Conservation (phyloP, 2,113 vertebrate species). For the Podiceps cristatus region DNA sequence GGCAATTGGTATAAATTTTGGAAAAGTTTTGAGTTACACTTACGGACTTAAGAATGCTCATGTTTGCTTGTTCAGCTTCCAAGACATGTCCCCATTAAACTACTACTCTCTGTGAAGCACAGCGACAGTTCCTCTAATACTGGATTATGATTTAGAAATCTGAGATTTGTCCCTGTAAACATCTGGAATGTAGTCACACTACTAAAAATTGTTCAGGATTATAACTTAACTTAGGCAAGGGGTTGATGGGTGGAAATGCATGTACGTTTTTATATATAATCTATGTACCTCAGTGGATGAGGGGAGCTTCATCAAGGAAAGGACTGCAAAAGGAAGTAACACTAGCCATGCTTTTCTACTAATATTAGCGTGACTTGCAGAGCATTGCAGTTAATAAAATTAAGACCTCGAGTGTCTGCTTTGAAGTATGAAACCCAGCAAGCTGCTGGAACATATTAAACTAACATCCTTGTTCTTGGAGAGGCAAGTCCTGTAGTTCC, state of each 20-base stretch:
- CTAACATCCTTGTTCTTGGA: not conserved
- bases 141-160: not conserved
- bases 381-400: constrained; percentile 7
- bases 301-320: not conserved
- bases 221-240: not conserved
- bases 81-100: not conserved
- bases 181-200: not conserved
- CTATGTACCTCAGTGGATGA: not conserved
- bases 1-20: not conserved
- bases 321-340: not conserved
- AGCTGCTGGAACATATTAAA: not conserved
- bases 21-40: not conserved
- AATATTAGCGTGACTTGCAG: not conserved
- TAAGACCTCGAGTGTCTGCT: not conserved
- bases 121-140: not conserved
- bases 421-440: not conserved
- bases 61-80: not conserved
- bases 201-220: not conserved
- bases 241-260: not conserved
- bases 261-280: not conserved
- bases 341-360: not conserved
- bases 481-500: not conserved
- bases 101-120: not conserved
- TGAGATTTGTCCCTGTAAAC: not conserved
- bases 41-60: not conserved